Conservation (phyloP, 30 jellyfish, hydroid and myxozoan species). For the Turritopsis rubra region DNA sequence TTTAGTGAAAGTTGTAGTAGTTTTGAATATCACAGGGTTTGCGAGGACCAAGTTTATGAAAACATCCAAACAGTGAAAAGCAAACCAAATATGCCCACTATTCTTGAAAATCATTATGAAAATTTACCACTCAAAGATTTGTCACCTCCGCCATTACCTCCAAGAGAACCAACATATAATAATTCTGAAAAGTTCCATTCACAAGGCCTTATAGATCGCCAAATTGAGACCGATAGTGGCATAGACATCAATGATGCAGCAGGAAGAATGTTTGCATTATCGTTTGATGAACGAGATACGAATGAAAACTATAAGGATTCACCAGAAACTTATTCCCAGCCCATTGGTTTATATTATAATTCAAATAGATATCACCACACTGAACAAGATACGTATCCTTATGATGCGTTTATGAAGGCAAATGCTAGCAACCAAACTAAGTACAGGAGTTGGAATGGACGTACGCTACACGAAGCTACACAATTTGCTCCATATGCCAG, state of each 20-base stretch:
- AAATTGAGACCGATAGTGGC: constrained; percentile 46
- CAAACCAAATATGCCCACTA: constrained; percentile 10
- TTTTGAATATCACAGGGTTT: neutral
- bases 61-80: constrained; percentile 3
- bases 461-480: constrained; percentile 13
- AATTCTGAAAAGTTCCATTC: neutral
- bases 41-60: constrained; percentile 20
- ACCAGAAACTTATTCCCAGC: constrained; percentile 23
- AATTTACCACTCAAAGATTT: neutral
- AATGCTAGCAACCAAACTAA: constrained; percentile 1
- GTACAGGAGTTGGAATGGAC: constrained; percentile 39
- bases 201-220: constrained; percentile 3
- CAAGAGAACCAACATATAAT: constrained; percentile 27
- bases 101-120: constrained; percentile 11
- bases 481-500: constrained; percentile 26
- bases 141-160: constrained; percentile 36
- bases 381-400: constrained; percentile 27
- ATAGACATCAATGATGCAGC: constrained; percentile 35
- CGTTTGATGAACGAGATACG: constrained; percentile 21
- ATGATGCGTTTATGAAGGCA: constrained; percentile 16
- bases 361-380: neutral
- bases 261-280: constrained; percentile 33
- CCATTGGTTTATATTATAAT: constrained; percentile 34
- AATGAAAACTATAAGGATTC: neutral
- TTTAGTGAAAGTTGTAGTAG: neutral